A percentile compares a stretch with the other conserved stretches of the same genome.
Conservation (phyloP, 2,888 invertebrate genomes). For the Orchestes rusci region DNA sequence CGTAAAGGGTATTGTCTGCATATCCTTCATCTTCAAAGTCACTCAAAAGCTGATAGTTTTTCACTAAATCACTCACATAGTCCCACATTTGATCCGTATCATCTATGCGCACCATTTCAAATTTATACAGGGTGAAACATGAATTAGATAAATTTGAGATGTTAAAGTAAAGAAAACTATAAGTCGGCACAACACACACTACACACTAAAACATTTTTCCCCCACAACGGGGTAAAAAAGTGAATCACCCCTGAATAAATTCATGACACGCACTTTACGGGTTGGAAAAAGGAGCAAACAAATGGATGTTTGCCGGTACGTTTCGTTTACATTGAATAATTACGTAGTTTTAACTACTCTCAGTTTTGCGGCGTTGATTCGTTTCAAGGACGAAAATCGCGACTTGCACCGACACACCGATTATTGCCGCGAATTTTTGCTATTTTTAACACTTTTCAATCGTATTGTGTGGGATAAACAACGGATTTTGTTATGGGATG, state of each 20-base stretch:
- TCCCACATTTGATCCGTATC: constrained; percentile 57
- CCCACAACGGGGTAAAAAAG: too few species aligned
- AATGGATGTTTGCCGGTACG: too few species aligned
- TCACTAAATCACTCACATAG: constrained; percentile 58
- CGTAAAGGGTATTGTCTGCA: constrained; percentile 16
- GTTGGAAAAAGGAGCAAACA: too few species aligned
- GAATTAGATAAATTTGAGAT: too few species aligned
- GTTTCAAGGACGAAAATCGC: constrained; percentile 14
- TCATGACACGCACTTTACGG: too few species aligned
- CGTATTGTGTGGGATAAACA: too few species aligned
- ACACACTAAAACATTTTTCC: constrained; percentile 5
- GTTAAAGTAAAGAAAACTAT: constrained; percentile 1
- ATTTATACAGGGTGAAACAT: too few species aligned
- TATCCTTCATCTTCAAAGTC: constrained; percentile 19
- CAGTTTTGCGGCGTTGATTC: constrained; percentile 15
- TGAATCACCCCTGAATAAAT: too few species aligned
- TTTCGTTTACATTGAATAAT: constrained; percentile 23
- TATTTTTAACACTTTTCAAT: constrained; percentile 20
- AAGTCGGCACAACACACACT: too few species aligned
- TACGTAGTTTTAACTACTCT: constrained; percentile 21
- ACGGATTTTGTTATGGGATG: too few species aligned
- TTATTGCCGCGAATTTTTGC: too few species aligned
- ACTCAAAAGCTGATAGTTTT: constrained; percentile 45
- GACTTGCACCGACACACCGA: too few species aligned
- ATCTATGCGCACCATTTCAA: constrained; percentile 10